Evolutionary conservation across 2,113 vertebrate genomes (phyloP).

Genomic region (Mobula hypostoma): DNA sequence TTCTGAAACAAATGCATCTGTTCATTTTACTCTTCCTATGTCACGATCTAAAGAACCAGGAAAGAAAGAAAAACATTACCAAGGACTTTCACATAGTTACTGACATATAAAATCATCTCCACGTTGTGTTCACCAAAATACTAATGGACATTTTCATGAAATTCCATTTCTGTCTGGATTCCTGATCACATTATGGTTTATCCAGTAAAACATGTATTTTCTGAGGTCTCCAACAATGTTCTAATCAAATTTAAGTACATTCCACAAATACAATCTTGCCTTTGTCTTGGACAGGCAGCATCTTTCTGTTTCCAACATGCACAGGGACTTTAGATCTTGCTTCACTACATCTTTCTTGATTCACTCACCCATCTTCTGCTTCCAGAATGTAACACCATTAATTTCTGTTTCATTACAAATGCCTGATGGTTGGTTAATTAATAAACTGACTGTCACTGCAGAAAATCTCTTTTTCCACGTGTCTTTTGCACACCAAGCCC

Average conservation of each 20-base stretch:
- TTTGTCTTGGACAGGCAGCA: not conserved
- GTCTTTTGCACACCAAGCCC: not conserved
- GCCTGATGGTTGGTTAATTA: not conserved
- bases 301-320: not conserved
- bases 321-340: not conserved
- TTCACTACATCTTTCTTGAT: not conserved
- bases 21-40: not conserved
- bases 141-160: not conserved
- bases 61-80: no score
- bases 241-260: not conserved
- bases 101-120: not conserved
- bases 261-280: not conserved
- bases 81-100: no score
- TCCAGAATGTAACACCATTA: not conserved
- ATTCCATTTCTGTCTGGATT: not conserved
- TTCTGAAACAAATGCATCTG: not conserved
- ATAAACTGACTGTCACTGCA: not conserved
- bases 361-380: not conserved
- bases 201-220: not conserved
- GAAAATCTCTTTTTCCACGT: not conserved
- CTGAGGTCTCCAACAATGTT: not conserved
- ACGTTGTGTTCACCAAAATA: not conserved
- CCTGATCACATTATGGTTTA: not conserved
- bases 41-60: not conserved
- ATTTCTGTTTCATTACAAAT: not conserved